These are phyloP conservation scores for Drosophila peninsularis DNA, from an alignment of 2,888 invertebrate genomes.

Conservation along the genomic window DNA sequence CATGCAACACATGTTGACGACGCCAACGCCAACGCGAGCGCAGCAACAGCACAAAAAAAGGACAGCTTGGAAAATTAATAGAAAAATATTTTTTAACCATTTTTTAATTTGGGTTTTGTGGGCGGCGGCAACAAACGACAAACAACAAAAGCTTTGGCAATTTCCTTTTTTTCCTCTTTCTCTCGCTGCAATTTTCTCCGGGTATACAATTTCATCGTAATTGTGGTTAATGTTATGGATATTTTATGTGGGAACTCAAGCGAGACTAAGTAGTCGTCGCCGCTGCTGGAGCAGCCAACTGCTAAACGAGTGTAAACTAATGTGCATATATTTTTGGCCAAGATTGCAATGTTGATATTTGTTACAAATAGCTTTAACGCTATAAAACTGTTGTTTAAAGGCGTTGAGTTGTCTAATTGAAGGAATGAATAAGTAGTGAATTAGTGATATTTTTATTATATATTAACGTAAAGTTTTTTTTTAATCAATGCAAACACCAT, in stretches of 20 bases:
- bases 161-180: slow-evolving; percentile 19
- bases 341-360: slow-evolving; percentile 10
- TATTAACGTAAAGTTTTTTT: too few relatives aligned
- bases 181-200: slow-evolving; percentile 40
- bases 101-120: slow-evolving; percentile 74
- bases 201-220: slow-evolving; percentile 68
- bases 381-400: background rate
- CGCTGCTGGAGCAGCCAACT: background rate
- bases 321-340: slow-evolving; percentile 13
- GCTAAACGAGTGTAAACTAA: slow-evolving; percentile 10
- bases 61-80: slow-evolving; percentile 74
- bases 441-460: too few relatives aligned
- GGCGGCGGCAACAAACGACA: slow-evolving; percentile 42
- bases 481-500: too few relatives aligned
- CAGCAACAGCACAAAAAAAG: slow-evolving; percentile 35
- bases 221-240: slow-evolving; percentile 79
- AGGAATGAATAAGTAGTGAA: background rate
- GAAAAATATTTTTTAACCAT: slow-evolving; percentile 72
- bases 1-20: slow-evolving; percentile 77
- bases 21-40: slow-evolving; percentile 37
- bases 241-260: slow-evolving; percentile 69
- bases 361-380: background rate
- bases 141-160: slow-evolving; percentile 27
- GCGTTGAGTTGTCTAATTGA: background rate
- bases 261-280: slow-evolving; percentile 5